Evolutionary conservation across 2,113 vertebrate genomes (phyloP), one percentile per base, ranked within the genome.

Genomic region (Phoxinus phoxinus): DNA sequence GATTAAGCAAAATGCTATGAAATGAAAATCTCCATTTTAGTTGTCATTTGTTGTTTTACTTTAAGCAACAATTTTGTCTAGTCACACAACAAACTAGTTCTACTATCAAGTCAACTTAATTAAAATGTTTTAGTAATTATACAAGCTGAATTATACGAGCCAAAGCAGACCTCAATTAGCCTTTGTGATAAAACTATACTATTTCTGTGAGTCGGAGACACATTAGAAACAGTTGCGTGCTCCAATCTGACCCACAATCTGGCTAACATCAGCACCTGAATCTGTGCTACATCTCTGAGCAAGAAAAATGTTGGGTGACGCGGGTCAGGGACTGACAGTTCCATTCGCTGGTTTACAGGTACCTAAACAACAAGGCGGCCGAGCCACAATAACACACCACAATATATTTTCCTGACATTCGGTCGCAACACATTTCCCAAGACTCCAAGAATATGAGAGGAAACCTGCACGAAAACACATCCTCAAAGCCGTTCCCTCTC

Each of bases 391-490:
- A 87, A 82, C 85, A 86, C 75, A 61, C 81, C 77, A 80, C 81
- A 86, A 86, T 90, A 88, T 89, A 87, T 90, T 88, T 88, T 90
- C 65, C 65, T 87, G 87, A 89, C 90, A 89, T 81, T 82, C 81
- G 74, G 88, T 80, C 75, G 44, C 87, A 80, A 59, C 67, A 81
- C 56, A 89, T 87, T 69, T 85, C 65, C 82, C 65, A 83, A 61
- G 83, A 84, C 76, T 41, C 56, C n/a, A 58, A 44, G 41, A 69
- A 67, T 77, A 23, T 25, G 6, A 65, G 71, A n/a, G 19, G 71
- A 44, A 67, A 41, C 32, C 53, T 30, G 51, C 63, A 75, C 25
- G 51, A 76, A 86, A 82, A 84, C 58, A 69, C 25, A 71, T 82
- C 59, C 63, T 56, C 71, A 44, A 46, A 51, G 73, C 35, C 37